phyloP scores from a whole-genome alignment of 1,140 invertebrate genomes.

The Anadara kagoshimensis region DNA sequence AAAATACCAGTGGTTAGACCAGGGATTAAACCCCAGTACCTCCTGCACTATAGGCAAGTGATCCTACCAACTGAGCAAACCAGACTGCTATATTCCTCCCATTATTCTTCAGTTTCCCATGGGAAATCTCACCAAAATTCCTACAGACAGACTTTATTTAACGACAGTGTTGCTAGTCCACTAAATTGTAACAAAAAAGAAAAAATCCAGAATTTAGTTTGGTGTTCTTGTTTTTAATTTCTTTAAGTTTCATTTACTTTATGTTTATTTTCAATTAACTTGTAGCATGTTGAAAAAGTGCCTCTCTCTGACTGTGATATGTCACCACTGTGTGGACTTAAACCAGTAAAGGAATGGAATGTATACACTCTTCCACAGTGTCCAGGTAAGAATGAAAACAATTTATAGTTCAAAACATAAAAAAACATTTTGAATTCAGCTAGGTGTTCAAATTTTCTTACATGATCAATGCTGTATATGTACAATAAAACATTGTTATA shows the following conservation, averaged over 20 bases:
- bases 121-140: too few relatives aligned
- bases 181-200: too few relatives aligned
- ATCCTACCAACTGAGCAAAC: neutral
- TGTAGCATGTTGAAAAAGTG: conserved; percentile 33
- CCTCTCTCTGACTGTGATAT: conserved; percentile 20
- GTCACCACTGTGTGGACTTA: conserved; percentile 54
- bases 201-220: too few relatives aligned
- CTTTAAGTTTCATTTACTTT: neutral
- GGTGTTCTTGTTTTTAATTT: neutral
- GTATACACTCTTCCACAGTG: conserved; percentile 60
- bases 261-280: neutral
- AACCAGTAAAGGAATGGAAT: conserved; percentile 65
- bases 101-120: too few relatives aligned
- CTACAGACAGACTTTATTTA: too few relatives aligned
- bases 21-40: neutral
- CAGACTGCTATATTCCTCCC: neutral
- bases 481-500: too few relatives aligned
- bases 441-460: too few relatives aligned
- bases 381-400: conserved; percentile 50
- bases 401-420: too few relatives aligned
- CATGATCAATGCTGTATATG: too few relatives aligned
- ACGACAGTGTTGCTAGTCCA: too few relatives aligned
- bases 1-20: neutral
- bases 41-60: neutral
- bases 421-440: too few relatives aligned